Evolutionary conservation across 2,797 vertebrate genomes (phyloP), one percentile per base, ranked within the genome.

Genomic region (Vespertilio murinus): DNA sequence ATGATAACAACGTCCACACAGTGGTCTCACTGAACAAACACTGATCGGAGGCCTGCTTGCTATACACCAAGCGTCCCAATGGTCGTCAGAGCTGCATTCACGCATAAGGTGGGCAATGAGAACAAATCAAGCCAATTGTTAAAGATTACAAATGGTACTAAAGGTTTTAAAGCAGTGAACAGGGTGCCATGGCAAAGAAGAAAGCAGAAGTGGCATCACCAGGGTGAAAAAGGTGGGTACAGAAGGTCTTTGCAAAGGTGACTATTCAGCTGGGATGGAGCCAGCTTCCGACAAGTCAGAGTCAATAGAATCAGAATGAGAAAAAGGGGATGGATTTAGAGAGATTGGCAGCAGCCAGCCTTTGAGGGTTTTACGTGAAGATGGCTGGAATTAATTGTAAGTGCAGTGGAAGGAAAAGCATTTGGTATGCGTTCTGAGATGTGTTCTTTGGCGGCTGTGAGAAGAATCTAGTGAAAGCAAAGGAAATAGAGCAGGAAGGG

Each of bases 11-110:
- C 73, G 78, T 75, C 25, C 59, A 49, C 70, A 69, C 78, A n/a
- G 1, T 6, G 70, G 38, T 79, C 78, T 94, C 90, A 92, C 56
- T 93, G 65, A 86, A 49, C 25, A 79, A 85, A 70, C 18, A 17
- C 30, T 40, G 69, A 45, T 9, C 3, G 33, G 77, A 20, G 69
- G 22, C 25, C 59, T 10, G 2, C 7, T 28, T 10, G 2, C 7
- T 28, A 8, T 10, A 6, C 12, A 38, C n/a, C 67, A 64, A 33
- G 12, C 20, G 3, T 25, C 0, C 1, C 1, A 1, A 47, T 71
- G 40, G 69, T 33, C n/a, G 70, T 40, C 0, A 3, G 38, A 38
- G 52, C 14, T 71, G 42, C 28, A n/a, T 80, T 93, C n/a, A 3
- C 7, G 28, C 78, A 54, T 8, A 49, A 80, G 79, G 83, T 4